A percentile compares a stretch with the other conserved stretches of the same genome.
These are phyloP conservation scores for Holocentrus rufus DNA, from an alignment of 2,797 vertebrate genomes.

Conservation along the genomic window DNA sequence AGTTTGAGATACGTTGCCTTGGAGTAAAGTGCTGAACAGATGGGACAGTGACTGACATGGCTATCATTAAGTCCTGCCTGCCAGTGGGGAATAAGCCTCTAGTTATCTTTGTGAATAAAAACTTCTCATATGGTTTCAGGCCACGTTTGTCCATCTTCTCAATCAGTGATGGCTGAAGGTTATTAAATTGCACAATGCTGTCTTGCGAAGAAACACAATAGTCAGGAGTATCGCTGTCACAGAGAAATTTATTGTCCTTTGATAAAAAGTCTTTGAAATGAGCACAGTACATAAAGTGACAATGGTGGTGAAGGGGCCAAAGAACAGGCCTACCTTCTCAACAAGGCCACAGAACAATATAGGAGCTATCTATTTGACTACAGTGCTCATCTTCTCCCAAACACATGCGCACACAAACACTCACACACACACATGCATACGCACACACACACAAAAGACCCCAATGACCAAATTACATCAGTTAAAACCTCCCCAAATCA, in stretches of 20 bases:
- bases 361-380: slow-evolving; percentile 13
- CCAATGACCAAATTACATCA: slow-evolving; percentile 6
- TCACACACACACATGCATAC: slow-evolving; percentile 7
- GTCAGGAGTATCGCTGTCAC: slow-evolving; percentile 30
- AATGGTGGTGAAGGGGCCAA: slow-evolving; percentile 44
- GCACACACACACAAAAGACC: slow-evolving; percentile 7
- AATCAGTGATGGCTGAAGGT: no score
- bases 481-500: slow-evolving; percentile 34
- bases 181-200: background rate
- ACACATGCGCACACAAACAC: slow-evolving; percentile 7
- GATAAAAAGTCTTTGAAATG: slow-evolving; percentile 67
- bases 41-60: no score
- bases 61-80: no score
- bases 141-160: no score
- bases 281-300: slow-evolving; percentile 68
- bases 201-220: slow-evolving; percentile 20
- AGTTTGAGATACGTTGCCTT: no score
- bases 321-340: slow-evolving; percentile 42
- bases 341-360: slow-evolving; percentile 72
- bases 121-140: no score
- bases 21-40: no score
- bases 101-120: no score
- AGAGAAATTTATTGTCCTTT: slow-evolving; percentile 67
- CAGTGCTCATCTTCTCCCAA: slow-evolving; percentile 26
- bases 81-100: no score